Base-by-base conservation (phyloP, 2,113 vertebrate species). In the Isurus oxyrinchus region DNA sequence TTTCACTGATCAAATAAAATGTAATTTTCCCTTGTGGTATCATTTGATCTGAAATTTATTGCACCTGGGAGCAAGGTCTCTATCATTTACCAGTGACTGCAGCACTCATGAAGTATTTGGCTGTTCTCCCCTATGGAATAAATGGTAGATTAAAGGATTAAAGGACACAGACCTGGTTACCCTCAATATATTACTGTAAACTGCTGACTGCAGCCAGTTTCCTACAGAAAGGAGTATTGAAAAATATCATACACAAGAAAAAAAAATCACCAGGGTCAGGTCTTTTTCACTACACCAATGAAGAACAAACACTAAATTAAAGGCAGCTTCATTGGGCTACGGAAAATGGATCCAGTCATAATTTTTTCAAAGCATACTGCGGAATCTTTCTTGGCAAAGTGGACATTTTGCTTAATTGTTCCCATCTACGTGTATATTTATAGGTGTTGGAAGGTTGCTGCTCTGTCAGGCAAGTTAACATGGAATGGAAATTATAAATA, bases 141-240 rank as follows among this genome's bases (percentile, higher is more conserved):
- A 88, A 61, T 21, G 0, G 96, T 96, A 96, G 96, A 97, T 97
- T 79, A 94, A 97, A 96, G 91, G 59, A 96, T 95, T 96, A 97
- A 97, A 97, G 96, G 96, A 96, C n/a, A 94, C 63, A 97, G 44
- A 49, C 55, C 79, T 69, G 96, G 81, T 96, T 97, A 94, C 69
- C 96, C 96, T 0, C 96, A 96, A 96, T 94, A 3, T 96, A 96
- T 96, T 97, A 97, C 97, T 96, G 67, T 88, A 49, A 44, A 96
- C 25, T 67, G 8, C 96, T n/a, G 0, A 97, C 88, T 63, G 96
- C 44, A 96, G 96, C 96, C 96, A 96, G 67, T 84, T 91, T 96
- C 67, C 96, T 97, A 97, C 96, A 96, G 95, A 97, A 97, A 97
- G 61, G 97, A 97, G 97, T 97, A 96, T 96, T 97, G 16, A 0